Evolutionary conservation across 2,888 invertebrate genomes (phyloP).

Genomic region (Microctonus aethiopoides): DNA sequence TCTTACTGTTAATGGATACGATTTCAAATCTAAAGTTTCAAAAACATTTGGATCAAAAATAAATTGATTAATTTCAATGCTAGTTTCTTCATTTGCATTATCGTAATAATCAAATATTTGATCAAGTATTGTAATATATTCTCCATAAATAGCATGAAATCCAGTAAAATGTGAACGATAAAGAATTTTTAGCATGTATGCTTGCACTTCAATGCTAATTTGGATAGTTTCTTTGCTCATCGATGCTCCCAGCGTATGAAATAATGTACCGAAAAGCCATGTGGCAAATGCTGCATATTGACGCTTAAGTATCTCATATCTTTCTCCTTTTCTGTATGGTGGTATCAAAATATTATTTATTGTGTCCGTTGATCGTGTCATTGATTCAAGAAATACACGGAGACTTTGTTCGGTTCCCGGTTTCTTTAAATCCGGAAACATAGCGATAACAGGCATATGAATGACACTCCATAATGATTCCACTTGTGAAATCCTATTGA

Average conservation of each 20-base stretch:
- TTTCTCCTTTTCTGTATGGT: slow-evolving; percentile 42
- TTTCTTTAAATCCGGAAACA: slow-evolving; percentile 72
- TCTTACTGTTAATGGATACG: slow-evolving; percentile 51
- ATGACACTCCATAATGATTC: slow-evolving; percentile 74
- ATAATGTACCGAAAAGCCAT: slow-evolving; percentile 77
- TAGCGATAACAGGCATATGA: slow-evolving; percentile 72
- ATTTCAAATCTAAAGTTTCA: slow-evolving; percentile 50
- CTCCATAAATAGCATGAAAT: slow-evolving; percentile 52
- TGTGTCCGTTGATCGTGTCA: slow-evolving; percentile 53
- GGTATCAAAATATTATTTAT: slow-evolving; percentile 57
- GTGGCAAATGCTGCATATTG: slow-evolving; percentile 70
- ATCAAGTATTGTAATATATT: slow-evolving; percentile 55
- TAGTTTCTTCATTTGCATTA: slow-evolving; percentile 31
- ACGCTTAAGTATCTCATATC: slow-evolving; percentile 44
- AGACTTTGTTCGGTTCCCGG: slow-evolving; percentile 71
- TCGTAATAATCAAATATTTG: slow-evolving; percentile 54
- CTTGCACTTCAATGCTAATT: slow-evolving; percentile 58
- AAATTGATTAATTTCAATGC: slow-evolving; percentile 46
- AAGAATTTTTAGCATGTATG: slow-evolving; percentile 58
- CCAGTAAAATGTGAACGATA: slow-evolving; percentile 52
- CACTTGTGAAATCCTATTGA: slow-evolving; percentile 46
- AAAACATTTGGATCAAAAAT: slow-evolving; percentile 47
- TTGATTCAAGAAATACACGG: slow-evolving; percentile 72
- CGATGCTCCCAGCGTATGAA: slow-evolving; percentile 72
- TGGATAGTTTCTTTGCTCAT: slow-evolving; percentile 49